These are phyloP conservation scores for Dolichallabes microphthalmus DNA, from an alignment of 2,113 vertebrate genomes.

Conservation along the genomic window DNA sequence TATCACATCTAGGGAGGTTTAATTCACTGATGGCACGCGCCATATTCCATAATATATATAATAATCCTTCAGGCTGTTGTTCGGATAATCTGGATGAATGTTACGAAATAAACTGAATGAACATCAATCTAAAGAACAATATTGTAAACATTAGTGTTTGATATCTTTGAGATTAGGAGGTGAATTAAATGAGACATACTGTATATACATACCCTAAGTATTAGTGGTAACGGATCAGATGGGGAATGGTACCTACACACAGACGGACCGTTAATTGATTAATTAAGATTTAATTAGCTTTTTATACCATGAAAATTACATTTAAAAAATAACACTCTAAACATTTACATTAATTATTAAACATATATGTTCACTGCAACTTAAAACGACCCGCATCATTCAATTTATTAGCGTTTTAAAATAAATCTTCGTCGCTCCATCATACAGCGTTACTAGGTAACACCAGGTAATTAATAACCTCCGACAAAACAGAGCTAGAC, in stretches of 20 bases:
- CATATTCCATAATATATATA: background rate
- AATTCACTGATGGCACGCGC: no score
- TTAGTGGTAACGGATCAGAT: background rate
- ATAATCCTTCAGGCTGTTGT: slow-evolving; percentile 64
- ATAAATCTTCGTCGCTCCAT: background rate
- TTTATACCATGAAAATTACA: no score
- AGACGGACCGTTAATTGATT: background rate
- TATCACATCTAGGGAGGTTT: no score
- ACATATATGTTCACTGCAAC: no score
- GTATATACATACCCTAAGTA: background rate
- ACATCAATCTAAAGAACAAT: slow-evolving; percentile 47
- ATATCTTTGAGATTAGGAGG: background rate
- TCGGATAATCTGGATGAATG: slow-evolving; percentile 48
- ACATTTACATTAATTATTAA: background rate
- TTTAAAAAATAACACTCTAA: background rate
- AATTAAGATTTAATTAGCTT: background rate
- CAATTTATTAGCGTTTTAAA: background rate
- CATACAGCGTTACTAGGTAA: no score
- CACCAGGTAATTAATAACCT: no score
- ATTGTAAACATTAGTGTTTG: background rate
- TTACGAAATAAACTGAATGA: slow-evolving; percentile 62
- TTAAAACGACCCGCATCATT: background rate
- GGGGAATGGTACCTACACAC: background rate
- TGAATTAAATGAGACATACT: slow-evolving; percentile 15
- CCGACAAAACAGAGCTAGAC: no score